phyloP scores from a whole-genome alignment of 2,113 vertebrate genomes.

The Naja naja region DNA sequence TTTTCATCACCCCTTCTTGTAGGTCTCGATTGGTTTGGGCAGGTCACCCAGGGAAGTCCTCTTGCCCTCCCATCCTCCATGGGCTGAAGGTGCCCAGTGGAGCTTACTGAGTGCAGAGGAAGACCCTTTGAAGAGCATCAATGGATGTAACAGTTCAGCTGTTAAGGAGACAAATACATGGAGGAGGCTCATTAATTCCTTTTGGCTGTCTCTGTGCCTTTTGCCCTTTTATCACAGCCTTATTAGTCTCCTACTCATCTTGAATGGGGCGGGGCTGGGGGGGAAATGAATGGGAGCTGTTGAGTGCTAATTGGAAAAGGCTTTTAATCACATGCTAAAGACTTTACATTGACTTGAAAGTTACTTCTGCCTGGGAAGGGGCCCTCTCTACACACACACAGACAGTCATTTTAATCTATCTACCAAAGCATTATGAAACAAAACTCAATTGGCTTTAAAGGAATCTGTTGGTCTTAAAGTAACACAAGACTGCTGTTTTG shows the following conservation, averaged over 20 bases:
- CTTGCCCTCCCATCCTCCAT: constrained; percentile 62
- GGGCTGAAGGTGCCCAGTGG: constrained; percentile 79
- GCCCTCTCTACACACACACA: not conserved
- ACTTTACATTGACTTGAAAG: constrained; percentile 85
- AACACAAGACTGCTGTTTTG: not conserved
- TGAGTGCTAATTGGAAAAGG: constrained; percentile 85
- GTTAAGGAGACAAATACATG: constrained; percentile 84
- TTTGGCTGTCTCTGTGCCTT: constrained; percentile 79
- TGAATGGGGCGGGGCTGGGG: constrained; percentile 68
- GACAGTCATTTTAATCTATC: not conserved
- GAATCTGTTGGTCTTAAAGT: not conserved
- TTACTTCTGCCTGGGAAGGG: constrained; percentile 77
- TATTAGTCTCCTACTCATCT: constrained; percentile 88
- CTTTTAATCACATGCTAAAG: constrained; percentile 79
- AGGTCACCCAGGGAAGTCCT: constrained; percentile 71
- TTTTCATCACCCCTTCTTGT: constrained; percentile 80
- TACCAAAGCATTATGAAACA: not conserved
- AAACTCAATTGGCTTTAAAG: not conserved
- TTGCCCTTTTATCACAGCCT: constrained; percentile 86
- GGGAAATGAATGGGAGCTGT: constrained; percentile 78
- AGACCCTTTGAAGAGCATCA: constrained; percentile 79
- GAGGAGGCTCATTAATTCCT: constrained; percentile 83
- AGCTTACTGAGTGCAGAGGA: constrained; percentile 73
- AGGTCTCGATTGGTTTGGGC: constrained; percentile 79
- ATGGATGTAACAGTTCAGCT: constrained; percentile 86